Percentiles rank a stretch among this genome's conserved stretches.
Evolutionary conservation across 1,140 invertebrate genomes (phyloP).

Genomic region (Apis florea): DNA sequence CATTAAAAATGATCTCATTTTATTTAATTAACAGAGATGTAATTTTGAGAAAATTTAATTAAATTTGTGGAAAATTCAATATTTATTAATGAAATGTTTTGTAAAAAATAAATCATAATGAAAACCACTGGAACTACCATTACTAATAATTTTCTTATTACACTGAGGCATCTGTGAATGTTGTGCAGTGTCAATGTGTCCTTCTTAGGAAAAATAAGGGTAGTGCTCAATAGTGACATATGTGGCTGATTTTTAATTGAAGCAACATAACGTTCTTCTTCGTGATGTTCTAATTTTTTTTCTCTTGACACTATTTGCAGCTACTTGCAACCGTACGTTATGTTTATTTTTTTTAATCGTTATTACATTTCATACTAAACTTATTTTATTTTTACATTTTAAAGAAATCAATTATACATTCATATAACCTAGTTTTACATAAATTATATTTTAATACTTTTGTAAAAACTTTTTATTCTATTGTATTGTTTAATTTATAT

Average conservation of each 20-base stretch:
- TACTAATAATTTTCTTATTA: conserved; percentile 28
- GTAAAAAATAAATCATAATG: background rate
- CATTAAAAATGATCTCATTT: background rate
- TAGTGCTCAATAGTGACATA: conserved; percentile 38
- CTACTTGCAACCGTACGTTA: conserved; percentile 37
- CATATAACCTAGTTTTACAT: conserved; percentile 19
- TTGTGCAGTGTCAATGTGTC: conserved; percentile 20
- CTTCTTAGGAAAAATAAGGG: conserved; percentile 25
- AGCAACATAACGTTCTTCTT: conserved; percentile 4
- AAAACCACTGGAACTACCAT: conserved; percentile 15
- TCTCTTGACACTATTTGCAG: background rate
- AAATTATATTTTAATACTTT: background rate
- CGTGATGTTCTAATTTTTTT: conserved; percentile 25
- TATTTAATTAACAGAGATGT: background rate
- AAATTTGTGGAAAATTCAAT: background rate
- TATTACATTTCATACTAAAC: background rate
- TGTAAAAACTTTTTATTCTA: background rate
- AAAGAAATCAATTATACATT: background rate
- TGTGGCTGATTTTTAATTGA: conserved; percentile 31
- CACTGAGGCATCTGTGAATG: conserved; percentile 7
- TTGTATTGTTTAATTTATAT: background rate
- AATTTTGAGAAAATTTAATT: background rate
- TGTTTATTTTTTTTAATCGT: background rate
- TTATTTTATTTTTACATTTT: background rate
- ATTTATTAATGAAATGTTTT: background rate